A percentile compares a stretch with the other conserved stretches of the same genome.
Evolutionary conservation across 1,140 invertebrate species (phyloP).

Genomic region (Branchinecta lynchi): DNA sequence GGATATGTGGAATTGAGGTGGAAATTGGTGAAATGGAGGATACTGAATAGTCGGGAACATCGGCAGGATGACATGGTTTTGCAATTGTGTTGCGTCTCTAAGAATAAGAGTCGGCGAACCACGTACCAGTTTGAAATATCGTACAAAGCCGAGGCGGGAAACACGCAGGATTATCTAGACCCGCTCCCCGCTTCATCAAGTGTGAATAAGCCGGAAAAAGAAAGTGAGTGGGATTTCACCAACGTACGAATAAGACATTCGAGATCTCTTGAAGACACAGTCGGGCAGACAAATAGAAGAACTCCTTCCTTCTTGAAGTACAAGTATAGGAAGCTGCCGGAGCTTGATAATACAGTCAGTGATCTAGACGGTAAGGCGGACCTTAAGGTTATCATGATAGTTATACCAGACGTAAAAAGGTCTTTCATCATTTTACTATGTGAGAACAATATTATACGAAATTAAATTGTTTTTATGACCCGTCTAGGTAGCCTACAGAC

Average conservation of each 20-base stretch:
- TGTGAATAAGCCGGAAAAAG: not conserved
- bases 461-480: too few relatives aligned
- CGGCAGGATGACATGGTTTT: constrained; percentile 8
- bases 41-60: too few relatives aligned
- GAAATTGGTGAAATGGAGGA: too few relatives aligned
- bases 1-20: too few relatives aligned
- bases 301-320: not conserved
- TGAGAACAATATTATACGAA: too few relatives aligned
- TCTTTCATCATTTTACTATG: too few relatives aligned
- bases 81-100: not conserved
- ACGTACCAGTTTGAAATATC: constrained; percentile 7
- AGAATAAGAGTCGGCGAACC: not conserved
- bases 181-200: not conserved
- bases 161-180: not conserved
- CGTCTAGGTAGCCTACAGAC: too few relatives aligned
- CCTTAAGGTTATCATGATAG: not conserved
- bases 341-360: not conserved
- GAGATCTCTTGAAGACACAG: not conserved
- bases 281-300: not conserved
- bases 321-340: not conserved
- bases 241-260: not conserved
- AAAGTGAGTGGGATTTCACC: not conserved
- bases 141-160: not conserved
- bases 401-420: too few relatives aligned
- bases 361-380: not conserved